Percentiles rank a stretch among this genome's conserved stretches.
These are phyloP conservation scores for Thryonomys swinderianus DNA, from an alignment of 2,113 vertebrate genomes.

Conservation along the genomic window DNA sequence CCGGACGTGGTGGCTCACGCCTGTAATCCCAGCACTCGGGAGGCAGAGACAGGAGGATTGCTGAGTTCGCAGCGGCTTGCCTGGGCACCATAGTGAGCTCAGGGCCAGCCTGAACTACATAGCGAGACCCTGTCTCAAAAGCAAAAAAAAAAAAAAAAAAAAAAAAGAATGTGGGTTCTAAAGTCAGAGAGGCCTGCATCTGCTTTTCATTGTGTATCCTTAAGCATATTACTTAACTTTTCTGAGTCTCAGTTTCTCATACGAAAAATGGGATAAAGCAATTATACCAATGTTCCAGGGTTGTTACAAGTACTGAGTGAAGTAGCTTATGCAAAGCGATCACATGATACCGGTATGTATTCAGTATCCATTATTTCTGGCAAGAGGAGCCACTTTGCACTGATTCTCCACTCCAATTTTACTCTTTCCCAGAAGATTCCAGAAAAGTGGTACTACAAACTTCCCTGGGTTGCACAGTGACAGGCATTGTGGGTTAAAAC, in stretches of 20 bases:
- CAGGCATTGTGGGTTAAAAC: background rate
- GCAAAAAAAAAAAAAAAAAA: too few species aligned
- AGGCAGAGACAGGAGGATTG: too few species aligned
- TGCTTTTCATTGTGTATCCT: background rate
- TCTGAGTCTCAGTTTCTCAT: background rate
- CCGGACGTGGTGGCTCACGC: too few species aligned
- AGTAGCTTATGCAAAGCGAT: background rate
- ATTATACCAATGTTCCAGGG: background rate
- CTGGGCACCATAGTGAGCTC: too few species aligned
- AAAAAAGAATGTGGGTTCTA: background rate
- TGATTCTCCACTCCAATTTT: background rate
- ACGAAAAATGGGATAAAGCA: slow-evolving; percentile 3
- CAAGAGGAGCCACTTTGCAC: background rate
- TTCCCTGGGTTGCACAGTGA: background rate
- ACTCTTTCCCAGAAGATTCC: background rate
- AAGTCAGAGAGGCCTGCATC: background rate
- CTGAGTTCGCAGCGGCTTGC: too few species aligned
- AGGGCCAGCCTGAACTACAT: too few species aligned
- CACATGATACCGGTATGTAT: background rate
- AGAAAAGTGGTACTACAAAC: background rate
- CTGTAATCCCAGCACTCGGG: too few species aligned
- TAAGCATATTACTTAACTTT: background rate
- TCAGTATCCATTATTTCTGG: background rate
- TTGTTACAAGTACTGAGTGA: background rate
- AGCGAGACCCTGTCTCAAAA: too few species aligned